phyloP scores from a whole-genome alignment of 2,113 vertebrate genomes.

The Rafetus swinhoei region DNA sequence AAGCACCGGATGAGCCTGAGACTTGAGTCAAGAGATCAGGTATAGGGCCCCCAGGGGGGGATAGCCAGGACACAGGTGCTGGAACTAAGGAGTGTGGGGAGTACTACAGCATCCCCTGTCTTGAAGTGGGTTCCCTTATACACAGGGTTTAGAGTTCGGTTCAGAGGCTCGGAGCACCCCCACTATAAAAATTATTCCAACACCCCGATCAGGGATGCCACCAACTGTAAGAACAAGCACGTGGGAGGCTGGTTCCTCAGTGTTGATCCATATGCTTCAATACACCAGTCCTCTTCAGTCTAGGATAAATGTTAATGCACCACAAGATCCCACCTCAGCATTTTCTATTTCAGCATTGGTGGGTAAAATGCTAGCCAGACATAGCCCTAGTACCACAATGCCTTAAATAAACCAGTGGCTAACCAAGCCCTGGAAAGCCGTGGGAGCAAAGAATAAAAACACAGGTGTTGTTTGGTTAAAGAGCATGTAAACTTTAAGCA shows the following conservation, averaged over 20 bases:
- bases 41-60: background rate
- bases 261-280: background rate
- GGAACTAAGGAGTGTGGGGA: too few relatives aligned
- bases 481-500: background rate
- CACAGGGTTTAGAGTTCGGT: too few relatives aligned
- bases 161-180: too few relatives aligned
- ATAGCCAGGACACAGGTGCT: too few relatives aligned
- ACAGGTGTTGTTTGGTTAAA: background rate
- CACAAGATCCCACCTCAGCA: accelerated
- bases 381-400: background rate
- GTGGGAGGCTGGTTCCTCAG: background rate
- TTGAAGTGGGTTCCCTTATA: too few relatives aligned
- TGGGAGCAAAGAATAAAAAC: background rate
- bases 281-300: background rate
- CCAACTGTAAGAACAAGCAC: background rate
- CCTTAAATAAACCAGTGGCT: background rate
- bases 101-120: too few relatives aligned
- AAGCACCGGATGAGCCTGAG: accelerated
- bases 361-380: accelerated
- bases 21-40: background rate
- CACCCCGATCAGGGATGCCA: background rate
- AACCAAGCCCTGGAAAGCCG: background rate
- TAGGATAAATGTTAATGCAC: background rate
- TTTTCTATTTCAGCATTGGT: background rate
- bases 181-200: too few relatives aligned